A percentile compares a stretch with the other conserved stretches of the same genome.
Conservation (phyloP, 2,113 vertebrate species). For the Scophthalmus maximus region DNA sequence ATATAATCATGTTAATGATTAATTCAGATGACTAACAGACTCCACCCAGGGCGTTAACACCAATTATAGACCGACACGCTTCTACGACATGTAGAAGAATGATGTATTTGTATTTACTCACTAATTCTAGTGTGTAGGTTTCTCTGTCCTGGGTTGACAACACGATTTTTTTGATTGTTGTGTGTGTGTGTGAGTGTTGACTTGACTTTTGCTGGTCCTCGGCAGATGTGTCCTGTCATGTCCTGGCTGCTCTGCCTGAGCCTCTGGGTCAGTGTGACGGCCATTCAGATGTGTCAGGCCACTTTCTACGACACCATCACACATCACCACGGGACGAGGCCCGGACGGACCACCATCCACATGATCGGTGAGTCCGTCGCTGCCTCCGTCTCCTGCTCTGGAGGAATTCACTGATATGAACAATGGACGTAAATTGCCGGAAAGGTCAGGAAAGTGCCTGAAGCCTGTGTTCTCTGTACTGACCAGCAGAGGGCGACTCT, state of each 20-base stretch:
- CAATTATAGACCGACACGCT: constrained; percentile 21
- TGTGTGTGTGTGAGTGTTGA: constrained; percentile 55
- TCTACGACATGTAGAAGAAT: constrained; percentile 11
- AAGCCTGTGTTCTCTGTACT: too few relatives aligned
- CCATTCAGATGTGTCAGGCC: constrained; percentile 92
- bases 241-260: constrained; percentile 95
- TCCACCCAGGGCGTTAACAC: constrained; percentile 17
- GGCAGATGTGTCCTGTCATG: constrained; percentile 96
- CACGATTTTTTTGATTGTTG: too few relatives aligned
- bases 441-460: too few relatives aligned
- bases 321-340: constrained; percentile 91
- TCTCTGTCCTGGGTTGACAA: not conserved
- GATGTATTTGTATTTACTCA: constrained; percentile 1
- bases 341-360: constrained; percentile 87
- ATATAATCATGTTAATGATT: constrained; percentile 70
- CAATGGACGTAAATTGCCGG: too few relatives aligned
- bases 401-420: too few relatives aligned
- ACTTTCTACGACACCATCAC: constrained; percentile 93
- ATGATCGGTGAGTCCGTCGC: constrained; percentile 75
- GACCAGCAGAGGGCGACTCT: too few relatives aligned
- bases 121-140: too few relatives aligned
- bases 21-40: constrained; percentile 60
- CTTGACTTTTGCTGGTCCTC: constrained; percentile 56
- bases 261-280: constrained; percentile 90
- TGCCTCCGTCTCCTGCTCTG: not conserved